Percentiles rank a stretch among this genome's conserved stretches.
These are phyloP conservation scores for Anomalospiza imberbis DNA, from an alignment of 2,797 vertebrate species.

Conservation along the genomic window DNA sequence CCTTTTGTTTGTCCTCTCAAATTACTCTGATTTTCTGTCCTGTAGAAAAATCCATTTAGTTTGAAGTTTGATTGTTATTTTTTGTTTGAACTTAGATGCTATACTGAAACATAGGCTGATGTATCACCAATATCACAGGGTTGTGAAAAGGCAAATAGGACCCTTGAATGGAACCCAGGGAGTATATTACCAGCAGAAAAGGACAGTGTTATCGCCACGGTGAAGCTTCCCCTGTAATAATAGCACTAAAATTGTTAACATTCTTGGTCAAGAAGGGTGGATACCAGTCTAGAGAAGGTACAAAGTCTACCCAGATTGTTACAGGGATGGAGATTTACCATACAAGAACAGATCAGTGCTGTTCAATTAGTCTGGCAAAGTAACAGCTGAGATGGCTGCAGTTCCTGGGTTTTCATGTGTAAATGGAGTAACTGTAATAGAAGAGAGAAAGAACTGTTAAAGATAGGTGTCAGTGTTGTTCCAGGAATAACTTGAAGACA, in stretches of 20 bases:
- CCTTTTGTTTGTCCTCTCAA: not conserved
- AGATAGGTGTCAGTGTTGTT: not conserved
- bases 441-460: not conserved
- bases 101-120: not conserved
- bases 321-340: not conserved
- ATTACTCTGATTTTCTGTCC: not conserved
- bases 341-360: not conserved
- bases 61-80: not conserved
- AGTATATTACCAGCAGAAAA: not conserved
- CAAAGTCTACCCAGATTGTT: not conserved
- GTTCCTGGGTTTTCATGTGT: not conserved
- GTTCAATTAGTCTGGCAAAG: not conserved
- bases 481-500: not conserved
- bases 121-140: not conserved
- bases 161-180: not conserved
- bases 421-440: not conserved
- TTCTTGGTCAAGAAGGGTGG: not conserved
- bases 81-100: not conserved
- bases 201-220: accelerated
- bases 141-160: not conserved
- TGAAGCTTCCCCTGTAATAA: not conserved
- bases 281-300: not conserved
- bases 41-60: not conserved
- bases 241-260: not conserved
- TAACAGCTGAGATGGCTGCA: not conserved